A percentile compares a stretch with the other conserved stretches of the same genome.
phyloP scores from a whole-genome alignment of 2,797 vertebrate genomes.

The Saxicola maurus region DNA sequence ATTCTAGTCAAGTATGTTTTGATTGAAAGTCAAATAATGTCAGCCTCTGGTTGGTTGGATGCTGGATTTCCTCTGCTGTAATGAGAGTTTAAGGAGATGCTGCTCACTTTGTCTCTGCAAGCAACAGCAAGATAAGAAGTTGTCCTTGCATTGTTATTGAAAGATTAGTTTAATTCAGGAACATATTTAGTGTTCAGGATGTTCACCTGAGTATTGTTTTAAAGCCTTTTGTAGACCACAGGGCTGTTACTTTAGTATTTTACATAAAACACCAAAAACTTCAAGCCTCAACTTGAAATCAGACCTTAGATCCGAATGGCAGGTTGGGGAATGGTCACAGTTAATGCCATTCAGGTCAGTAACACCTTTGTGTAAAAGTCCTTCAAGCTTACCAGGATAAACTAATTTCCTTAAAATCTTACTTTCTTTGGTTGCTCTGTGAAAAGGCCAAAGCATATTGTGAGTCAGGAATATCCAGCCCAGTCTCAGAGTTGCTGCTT shows the following conservation, averaged over 20 bases:
- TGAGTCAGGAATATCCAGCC: not conserved
- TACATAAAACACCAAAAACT: not conserved
- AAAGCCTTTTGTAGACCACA: not conserved
- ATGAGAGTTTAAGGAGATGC: not conserved
- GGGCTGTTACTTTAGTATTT: not conserved
- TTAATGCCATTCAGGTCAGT: not conserved
- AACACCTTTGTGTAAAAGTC: not conserved
- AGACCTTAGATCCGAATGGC: not conserved
- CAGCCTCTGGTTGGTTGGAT: not conserved
- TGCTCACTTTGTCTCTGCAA: not conserved
- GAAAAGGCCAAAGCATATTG: not conserved
- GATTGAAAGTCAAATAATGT: not conserved
- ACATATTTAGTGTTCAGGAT: not conserved
- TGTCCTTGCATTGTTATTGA: not conserved
- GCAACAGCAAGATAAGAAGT: not conserved
- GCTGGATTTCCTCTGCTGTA: not conserved
- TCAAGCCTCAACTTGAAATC: not conserved
- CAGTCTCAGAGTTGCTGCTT: not conserved
- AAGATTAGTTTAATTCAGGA: not conserved
- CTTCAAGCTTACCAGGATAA: not conserved
- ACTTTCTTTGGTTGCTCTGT: not conserved
- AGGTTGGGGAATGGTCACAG: not conserved
- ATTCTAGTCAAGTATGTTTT: not conserved
- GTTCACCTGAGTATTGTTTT: not conserved
- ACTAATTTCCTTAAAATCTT: not conserved